These are phyloP conservation scores for Empidonax alnorum DNA, from an alignment of 2,113 vertebrate genomes.

Conservation along the genomic window DNA sequence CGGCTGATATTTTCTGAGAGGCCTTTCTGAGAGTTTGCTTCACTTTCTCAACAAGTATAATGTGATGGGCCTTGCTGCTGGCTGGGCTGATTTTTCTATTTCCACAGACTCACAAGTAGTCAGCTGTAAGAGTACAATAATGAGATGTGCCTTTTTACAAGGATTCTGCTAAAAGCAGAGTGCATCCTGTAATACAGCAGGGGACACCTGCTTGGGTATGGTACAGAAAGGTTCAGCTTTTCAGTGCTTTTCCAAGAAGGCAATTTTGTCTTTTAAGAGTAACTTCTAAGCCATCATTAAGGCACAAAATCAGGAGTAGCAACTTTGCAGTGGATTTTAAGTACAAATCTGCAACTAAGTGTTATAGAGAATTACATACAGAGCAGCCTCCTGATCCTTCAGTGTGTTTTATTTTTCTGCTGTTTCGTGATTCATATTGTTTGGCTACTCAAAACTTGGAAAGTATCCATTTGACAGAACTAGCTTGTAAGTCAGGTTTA, in stretches of 20 bases:
- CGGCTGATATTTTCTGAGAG: background rate
- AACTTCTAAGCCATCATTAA: background rate
- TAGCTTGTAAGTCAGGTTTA: constrained; percentile 11
- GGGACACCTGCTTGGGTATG: background rate
- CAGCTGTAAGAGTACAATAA: background rate
- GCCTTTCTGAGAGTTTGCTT: background rate
- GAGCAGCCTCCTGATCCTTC: background rate
- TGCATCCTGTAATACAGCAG: background rate
- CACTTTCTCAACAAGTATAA: background rate
- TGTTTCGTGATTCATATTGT: background rate
- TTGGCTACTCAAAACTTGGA: background rate
- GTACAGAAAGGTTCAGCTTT: background rate
- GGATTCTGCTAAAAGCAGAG: background rate
- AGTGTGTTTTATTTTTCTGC: background rate
- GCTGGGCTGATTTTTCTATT: background rate
- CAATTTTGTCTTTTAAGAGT: background rate
- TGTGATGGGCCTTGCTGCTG: background rate
- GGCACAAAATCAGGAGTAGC: background rate
- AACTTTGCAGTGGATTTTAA: background rate
- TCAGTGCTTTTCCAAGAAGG: background rate
- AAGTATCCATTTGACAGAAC: background rate
- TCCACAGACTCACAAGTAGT: background rate
- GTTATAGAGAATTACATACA: background rate
- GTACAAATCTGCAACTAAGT: background rate
- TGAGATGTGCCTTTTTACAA: background rate